Conservation (phyloP, 1,140 invertebrate genomes). For the Anadara kagoshimensis region DNA sequence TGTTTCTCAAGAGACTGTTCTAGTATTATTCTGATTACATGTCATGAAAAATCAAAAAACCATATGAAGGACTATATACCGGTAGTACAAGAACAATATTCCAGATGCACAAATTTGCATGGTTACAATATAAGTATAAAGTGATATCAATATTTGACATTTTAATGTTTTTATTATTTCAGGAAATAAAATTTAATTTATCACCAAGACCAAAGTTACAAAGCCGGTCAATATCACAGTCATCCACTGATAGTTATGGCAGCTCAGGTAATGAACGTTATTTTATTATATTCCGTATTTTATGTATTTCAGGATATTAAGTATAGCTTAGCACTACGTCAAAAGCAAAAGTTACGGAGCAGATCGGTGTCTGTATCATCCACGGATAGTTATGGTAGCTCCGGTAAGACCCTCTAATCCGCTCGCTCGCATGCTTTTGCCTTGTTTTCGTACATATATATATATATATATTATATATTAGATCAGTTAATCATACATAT, state of each 20-base stretch:
- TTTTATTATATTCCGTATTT: conserved; percentile 14
- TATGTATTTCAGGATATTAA: conserved; percentile 65
- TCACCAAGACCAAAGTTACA: conserved; percentile 10
- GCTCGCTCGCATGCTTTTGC: neutral
- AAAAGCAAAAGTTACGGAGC: conserved; percentile 85
- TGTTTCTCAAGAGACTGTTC: too few relatives aligned
- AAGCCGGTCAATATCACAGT: conserved; percentile 16
- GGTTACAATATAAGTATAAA: too few relatives aligned
- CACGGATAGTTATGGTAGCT: conserved; percentile 91
- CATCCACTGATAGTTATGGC: conserved; percentile 16
- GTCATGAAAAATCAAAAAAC: too few relatives aligned
- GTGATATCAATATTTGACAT: neutral
- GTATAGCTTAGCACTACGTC: conserved; percentile 76
- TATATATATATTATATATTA: neutral
- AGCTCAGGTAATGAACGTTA: conserved; percentile 12
- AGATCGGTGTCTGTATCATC: conserved; percentile 93
- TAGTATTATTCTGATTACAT: too few relatives aligned
- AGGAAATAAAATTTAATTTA: conserved; percentile 19
- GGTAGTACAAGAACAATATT: too few relatives aligned
- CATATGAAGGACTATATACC: too few relatives aligned
- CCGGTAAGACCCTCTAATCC: conserved; percentile 78
- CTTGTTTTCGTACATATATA: neutral
- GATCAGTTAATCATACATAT: neutral
- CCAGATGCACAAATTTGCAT: too few relatives aligned
- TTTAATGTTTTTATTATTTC: conserved; percentile 3